Evolutionary conservation across 1,140 invertebrate genomes (phyloP).

Genomic region (Trichomalopsis sarcophagae): DNA sequence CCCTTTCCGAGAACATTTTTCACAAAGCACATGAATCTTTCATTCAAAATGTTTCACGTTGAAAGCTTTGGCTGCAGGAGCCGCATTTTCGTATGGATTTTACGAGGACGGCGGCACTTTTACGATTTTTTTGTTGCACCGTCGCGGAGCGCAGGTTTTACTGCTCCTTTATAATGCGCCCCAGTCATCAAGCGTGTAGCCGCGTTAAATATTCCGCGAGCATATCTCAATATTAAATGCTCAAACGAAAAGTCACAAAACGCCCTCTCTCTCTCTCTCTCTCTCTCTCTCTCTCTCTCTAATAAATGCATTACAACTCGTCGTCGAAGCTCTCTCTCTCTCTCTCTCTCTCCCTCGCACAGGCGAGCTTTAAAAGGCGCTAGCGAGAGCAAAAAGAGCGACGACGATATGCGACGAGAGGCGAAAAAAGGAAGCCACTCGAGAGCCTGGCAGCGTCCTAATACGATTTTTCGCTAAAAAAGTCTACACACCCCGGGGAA

Average conservation of each 20-base stretch:
- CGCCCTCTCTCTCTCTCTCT: no score
- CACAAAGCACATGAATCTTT: slow-evolving; percentile 18
- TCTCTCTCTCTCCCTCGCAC: no score
- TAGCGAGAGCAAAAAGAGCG: not conserved
- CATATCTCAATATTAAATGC: not conserved
- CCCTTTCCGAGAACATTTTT: slow-evolving; percentile 13
- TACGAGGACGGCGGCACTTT: slow-evolving; percentile 9
- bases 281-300: no score
- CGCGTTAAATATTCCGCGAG: not conserved
- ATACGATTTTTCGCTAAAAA: slow-evolving; percentile 4
- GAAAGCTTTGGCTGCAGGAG: slow-evolving; percentile 8
- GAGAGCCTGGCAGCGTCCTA: not conserved
- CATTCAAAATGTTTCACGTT: not conserved
- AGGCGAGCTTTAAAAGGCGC: not conserved
- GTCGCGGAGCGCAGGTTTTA: not conserved
- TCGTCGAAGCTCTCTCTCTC: no score
- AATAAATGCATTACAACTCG: not conserved
- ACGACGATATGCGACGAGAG: not conserved
- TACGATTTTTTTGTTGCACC: slow-evolving; percentile 25
- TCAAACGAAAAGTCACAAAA: not conserved
- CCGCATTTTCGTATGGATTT: not conserved
- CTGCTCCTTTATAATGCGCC: not conserved
- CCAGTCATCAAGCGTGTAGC: not conserved
- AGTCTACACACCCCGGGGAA: not conserved
- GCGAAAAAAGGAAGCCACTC: not conserved